Evolutionary conservation across 2,797 vertebrate species (phyloP).

Genomic region (Ficedula albicollis): DNA sequence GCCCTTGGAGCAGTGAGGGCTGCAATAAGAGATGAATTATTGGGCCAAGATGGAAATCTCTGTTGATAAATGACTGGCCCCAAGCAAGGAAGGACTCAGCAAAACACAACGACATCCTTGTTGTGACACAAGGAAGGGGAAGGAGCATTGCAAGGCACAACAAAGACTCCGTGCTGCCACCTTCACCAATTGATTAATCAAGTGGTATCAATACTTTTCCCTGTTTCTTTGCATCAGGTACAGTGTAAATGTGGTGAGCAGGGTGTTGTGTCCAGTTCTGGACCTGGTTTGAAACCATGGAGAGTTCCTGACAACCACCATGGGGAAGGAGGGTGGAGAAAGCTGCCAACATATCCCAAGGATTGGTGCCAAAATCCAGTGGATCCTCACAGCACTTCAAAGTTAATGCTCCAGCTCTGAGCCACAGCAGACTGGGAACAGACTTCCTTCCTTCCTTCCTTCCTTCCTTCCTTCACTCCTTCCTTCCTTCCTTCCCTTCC

Average conservation of each 20-base stretch:
- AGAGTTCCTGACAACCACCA: neutral
- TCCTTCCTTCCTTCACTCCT: too few species aligned
- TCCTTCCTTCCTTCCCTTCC: too few species aligned
- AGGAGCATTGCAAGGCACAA: neutral
- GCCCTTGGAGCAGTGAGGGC: neutral
- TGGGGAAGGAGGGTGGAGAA: neutral
- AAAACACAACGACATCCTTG: slow-evolving; percentile 14
- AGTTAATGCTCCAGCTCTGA: neutral
- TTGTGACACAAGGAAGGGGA: neutral
- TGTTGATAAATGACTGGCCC: slow-evolving; percentile 57
- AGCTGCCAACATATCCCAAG: accelerated
- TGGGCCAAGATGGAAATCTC: slow-evolving; percentile 67
- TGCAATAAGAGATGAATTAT: slow-evolving; percentile 62
- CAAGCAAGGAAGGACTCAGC: slow-evolving; percentile 46
- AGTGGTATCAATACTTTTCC: neutral
- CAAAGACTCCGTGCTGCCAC: neutral
- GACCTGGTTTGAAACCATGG: accelerated
- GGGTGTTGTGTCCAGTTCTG: neutral
- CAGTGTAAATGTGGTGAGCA: neutral
- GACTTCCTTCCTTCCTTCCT: neutral
- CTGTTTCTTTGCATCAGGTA: neutral
- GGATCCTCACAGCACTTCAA: neutral
- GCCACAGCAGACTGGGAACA: neutral
- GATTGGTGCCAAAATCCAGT: neutral
- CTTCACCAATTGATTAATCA: neutral